These are phyloP conservation scores for Manacus vitellinus DNA, from an alignment of 2,113 vertebrate genomes.

Conservation along the genomic window DNA sequence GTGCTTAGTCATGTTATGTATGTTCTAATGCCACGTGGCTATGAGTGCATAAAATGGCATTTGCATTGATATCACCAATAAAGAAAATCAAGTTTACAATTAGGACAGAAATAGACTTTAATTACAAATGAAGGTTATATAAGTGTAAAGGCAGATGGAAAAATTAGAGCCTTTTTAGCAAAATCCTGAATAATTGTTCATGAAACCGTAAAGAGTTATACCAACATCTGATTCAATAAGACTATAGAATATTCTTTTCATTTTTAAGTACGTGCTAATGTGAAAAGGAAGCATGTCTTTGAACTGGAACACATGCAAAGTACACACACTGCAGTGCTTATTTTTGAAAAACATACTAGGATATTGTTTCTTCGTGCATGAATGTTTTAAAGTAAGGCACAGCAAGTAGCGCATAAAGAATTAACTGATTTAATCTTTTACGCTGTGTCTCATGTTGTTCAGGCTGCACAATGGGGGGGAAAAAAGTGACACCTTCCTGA, in stretches of 20 bases:
- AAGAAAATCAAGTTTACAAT: conserved; percentile 31
- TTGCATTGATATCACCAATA: conserved; percentile 22
- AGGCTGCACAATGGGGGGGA: neutral
- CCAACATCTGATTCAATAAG: conserved; percentile 13
- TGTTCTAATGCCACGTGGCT: neutral
- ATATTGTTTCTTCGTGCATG: neutral
- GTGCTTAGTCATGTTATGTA: neutral
- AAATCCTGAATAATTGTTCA: conserved; percentile 44
- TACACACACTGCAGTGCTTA: neutral
- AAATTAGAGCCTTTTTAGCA: conserved; percentile 38
- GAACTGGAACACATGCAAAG: neutral
- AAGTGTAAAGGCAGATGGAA: conserved; percentile 39
- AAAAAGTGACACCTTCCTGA: neutral
- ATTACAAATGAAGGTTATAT: conserved; percentile 48
- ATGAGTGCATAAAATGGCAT: neutral
- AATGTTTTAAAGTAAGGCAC: neutral
- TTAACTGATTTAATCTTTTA: neutral
- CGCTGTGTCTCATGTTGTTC: neutral
- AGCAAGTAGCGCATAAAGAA: neutral
- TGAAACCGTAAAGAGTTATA: neutral
- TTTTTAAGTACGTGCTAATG: neutral
- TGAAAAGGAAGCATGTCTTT: neutral
- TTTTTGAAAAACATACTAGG: neutral
- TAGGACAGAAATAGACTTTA: conserved; percentile 52
- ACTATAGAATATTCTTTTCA: neutral